A percentile compares a stretch with the other conserved stretches of the same genome.
Evolutionary conservation across 2,797 vertebrate genomes (phyloP).

Genomic region (Acomys russatus): DNA sequence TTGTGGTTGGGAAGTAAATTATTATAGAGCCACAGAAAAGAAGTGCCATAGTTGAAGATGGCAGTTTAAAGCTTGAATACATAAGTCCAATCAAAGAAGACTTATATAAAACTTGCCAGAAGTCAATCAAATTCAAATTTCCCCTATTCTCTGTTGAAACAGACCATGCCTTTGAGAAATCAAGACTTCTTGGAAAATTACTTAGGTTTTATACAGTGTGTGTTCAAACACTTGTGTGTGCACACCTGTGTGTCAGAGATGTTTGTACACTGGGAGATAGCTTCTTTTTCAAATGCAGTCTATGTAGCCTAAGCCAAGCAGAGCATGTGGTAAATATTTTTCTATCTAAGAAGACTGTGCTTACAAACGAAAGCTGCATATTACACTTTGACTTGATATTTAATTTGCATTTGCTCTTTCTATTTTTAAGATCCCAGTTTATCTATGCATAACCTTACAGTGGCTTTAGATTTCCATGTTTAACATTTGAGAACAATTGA

Average conservation of each 20-base stretch:
- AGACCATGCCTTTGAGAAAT: not conserved
- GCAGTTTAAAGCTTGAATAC: not conserved
- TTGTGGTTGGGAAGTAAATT: not conserved
- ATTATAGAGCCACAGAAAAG: not conserved
- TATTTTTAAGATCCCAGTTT: constrained; percentile 23
- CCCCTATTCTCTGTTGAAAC: not conserved
- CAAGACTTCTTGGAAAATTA: not conserved
- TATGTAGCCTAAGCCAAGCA: not conserved
- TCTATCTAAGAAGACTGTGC: not conserved
- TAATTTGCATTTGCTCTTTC: not conserved
- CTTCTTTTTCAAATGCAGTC: constrained; percentile 1
- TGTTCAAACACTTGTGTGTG: not conserved
- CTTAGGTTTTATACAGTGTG: constrained; percentile 20
- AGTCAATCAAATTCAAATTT: not conserved
- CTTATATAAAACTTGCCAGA: not conserved
- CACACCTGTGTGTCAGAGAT: not conserved
- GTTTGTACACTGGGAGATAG: not conserved
- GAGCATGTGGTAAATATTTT: not conserved
- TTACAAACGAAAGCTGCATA: not conserved
- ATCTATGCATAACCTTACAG: not conserved
- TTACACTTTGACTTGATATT: not conserved
- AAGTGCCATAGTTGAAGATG: not conserved
- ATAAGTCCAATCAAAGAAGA: not conserved
- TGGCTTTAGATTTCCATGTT: not conserved
- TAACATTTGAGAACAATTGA: not conserved